These are phyloP conservation scores for Pogonus chalceus DNA, from an alignment of 1,140 invertebrate genomes.

Conservation along the genomic window DNA sequence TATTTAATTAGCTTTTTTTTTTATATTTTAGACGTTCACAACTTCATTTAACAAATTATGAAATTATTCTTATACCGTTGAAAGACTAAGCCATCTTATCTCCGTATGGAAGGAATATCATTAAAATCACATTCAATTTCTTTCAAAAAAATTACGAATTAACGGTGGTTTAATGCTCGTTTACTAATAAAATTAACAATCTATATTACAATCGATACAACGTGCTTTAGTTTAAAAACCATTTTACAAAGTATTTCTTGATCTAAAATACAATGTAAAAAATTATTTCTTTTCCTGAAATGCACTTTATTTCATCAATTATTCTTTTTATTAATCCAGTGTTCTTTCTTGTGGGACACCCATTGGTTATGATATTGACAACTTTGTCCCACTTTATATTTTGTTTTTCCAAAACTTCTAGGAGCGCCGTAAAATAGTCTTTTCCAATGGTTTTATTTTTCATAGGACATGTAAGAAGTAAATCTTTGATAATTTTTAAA, in stretches of 20 bases:
- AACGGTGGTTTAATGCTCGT: constrained; percentile 23
- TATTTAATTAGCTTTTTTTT: too few relatives aligned
- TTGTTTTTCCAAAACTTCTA: not conserved
- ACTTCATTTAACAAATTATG: constrained; percentile 17
- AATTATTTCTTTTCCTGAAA: not conserved
- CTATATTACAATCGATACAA: constrained; percentile 9
- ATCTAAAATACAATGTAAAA: too few relatives aligned
- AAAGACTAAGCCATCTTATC: constrained; percentile 21
- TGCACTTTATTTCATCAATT: not conserved
- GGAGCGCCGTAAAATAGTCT: not conserved
- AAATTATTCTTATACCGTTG: constrained; percentile 22
- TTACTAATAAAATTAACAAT: constrained; percentile 25
- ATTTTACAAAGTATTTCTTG: too few relatives aligned
- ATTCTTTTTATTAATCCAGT: too few relatives aligned
- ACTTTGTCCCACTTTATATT: not conserved
- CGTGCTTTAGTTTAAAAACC: too few relatives aligned
- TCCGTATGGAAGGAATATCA: constrained; percentile 21
- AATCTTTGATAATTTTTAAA: not conserved
- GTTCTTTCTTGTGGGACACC: not conserved
- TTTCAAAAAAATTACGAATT: constrained; percentile 25
- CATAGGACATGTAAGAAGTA: not conserved
- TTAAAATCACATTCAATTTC: constrained; percentile 23
- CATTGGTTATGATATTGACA: not conserved
- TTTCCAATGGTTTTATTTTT: too few relatives aligned
- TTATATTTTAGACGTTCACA: too few relatives aligned